These are phyloP conservation scores for Drosophila formosana DNA, from an alignment of 2,888 invertebrate species.

Conservation along the genomic window DNA sequence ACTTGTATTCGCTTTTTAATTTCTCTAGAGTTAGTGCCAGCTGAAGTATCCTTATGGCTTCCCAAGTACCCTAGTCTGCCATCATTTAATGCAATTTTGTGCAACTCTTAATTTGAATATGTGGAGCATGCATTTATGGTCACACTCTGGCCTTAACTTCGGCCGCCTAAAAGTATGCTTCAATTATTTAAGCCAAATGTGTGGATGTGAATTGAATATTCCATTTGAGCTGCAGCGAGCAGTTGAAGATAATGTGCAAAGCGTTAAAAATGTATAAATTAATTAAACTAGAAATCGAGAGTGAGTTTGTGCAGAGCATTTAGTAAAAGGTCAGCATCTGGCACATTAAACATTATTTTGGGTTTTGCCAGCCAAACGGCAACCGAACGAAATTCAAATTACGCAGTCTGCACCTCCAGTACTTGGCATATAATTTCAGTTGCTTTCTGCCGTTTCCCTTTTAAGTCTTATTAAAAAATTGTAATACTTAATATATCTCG, in stretches of 20 bases:
- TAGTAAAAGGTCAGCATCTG: slow-evolving; percentile 1
- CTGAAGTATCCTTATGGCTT: not conserved
- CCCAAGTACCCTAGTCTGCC: slow-evolving; percentile 2
- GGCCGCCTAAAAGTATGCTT: slow-evolving; percentile 37
- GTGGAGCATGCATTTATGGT: slow-evolving; percentile 18
- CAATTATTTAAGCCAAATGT: slow-evolving; percentile 1
- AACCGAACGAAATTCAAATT: slow-evolving; percentile 31
- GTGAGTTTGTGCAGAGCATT: slow-evolving; percentile 6
- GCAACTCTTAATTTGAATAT: not conserved
- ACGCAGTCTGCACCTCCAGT: not conserved
- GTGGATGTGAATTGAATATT: not conserved
- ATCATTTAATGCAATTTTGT: slow-evolving; percentile 8
- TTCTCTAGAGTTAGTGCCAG: not conserved
- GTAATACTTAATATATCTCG: slow-evolving; percentile 31
- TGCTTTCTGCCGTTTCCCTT: slow-evolving; percentile 15
- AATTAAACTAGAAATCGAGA: not conserved
- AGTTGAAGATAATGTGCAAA: not conserved
- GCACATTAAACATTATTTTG: slow-evolving; percentile 17
- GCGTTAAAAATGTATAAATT: not conserved
- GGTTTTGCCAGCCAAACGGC: slow-evolving; percentile 4
- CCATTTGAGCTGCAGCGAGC: not conserved
- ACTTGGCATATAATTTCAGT: slow-evolving; percentile 20
- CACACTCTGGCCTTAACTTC: slow-evolving; percentile 29
- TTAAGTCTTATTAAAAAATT: slow-evolving; percentile 39
- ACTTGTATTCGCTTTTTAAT: slow-evolving; percentile 8